A percentile compares a stretch with the other conserved stretches of the same genome.
These are phyloP conservation scores for Dryoscopus gambensis DNA, from an alignment of 2,113 vertebrate species.

Conservation along the genomic window DNA sequence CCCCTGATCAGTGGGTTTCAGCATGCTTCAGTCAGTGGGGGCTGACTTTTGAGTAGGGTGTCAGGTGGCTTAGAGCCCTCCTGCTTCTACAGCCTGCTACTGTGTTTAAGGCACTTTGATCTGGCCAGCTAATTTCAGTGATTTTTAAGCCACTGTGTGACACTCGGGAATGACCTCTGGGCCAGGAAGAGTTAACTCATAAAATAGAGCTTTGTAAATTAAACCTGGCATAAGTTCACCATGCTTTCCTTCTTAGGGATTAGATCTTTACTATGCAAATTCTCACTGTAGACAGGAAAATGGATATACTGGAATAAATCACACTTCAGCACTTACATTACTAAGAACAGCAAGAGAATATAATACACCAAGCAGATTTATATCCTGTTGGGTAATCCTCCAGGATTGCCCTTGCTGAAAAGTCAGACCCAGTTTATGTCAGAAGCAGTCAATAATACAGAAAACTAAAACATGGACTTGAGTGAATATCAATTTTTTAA, in stretches of 20 bases:
- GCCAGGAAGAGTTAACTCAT: neutral
- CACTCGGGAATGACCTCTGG: neutral
- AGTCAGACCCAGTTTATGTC: neutral
- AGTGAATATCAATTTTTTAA: neutral
- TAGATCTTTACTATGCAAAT: slow-evolving; percentile 20
- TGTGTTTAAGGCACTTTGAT: neutral
- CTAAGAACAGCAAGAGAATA: slow-evolving; percentile 22
- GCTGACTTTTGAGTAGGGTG: neutral
- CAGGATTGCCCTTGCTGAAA: neutral
- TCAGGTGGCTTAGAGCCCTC: neutral
- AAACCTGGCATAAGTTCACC: neutral
- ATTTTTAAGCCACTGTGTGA: neutral
- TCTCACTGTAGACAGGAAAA: neutral
- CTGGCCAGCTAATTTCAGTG: neutral
- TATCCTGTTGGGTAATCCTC: neutral
- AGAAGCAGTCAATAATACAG: neutral
- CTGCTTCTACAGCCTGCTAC: neutral
- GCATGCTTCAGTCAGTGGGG: accelerated
- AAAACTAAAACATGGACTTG: neutral
- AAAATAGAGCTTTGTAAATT: neutral
- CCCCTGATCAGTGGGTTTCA: neutral
- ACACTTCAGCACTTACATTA: slow-evolving; percentile 39
- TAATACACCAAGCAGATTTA: slow-evolving; percentile 37
- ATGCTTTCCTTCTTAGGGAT: neutral
- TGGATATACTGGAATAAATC: slow-evolving; percentile 12